Percentiles rank a stretch among this genome's conserved stretches.
Conservation (phyloP, 2,797 vertebrate species). For the Sciurus carolinensis region DNA sequence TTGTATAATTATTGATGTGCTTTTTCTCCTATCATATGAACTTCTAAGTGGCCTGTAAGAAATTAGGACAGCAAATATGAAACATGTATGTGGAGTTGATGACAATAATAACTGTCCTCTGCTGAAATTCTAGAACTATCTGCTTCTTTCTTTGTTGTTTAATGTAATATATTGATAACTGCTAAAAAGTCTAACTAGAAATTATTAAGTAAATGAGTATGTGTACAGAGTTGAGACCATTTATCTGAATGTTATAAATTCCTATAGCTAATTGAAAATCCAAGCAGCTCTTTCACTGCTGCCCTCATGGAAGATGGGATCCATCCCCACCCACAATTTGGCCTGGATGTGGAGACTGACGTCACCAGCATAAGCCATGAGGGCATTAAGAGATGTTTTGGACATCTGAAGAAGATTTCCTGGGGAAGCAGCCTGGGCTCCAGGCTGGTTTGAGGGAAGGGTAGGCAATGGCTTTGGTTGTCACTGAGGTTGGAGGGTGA, state of each 20-base stretch:
- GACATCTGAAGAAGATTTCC: not conserved
- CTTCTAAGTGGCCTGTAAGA: not conserved
- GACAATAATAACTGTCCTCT: not conserved
- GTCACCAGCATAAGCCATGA: fast-evolving
- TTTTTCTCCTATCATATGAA: not conserved
- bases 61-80: not conserved
- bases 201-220: not conserved
- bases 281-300: not conserved
- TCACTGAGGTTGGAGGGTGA: not conserved
- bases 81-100: not conserved
- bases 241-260: not conserved
- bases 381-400: fast-evolving
- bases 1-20: not conserved
- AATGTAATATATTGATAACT: not conserved
- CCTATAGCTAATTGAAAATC: not conserved
- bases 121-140: not conserved
- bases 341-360: not conserved
- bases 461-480: not conserved
- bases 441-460: not conserved
- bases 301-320: not conserved
- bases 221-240: not conserved
- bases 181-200: not conserved
- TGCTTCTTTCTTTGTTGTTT: not conserved
- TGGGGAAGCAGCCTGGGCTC: not conserved
- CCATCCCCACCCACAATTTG: fast-evolving